These are phyloP conservation scores for Lucilia cuprina DNA, from an alignment of 1,140 invertebrate genomes.

Conservation along the genomic window DNA sequence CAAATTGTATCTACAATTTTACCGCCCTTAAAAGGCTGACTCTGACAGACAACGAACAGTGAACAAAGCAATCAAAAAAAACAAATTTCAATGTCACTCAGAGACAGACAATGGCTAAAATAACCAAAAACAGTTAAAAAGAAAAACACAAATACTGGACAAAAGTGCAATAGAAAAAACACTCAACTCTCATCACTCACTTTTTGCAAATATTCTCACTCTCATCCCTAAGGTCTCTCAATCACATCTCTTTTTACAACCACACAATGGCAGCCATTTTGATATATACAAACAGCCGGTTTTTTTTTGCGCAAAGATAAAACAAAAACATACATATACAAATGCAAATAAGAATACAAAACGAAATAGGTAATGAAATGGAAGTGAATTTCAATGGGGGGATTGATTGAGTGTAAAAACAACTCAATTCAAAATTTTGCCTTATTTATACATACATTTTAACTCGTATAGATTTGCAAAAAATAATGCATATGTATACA, in stretches of 20 bases:
- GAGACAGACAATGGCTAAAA: neutral
- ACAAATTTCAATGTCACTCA: neutral
- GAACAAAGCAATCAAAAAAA: neutral
- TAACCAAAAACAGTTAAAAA: neutral
- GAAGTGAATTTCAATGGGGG: neutral
- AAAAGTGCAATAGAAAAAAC: neutral
- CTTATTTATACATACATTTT: neutral
- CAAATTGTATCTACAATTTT: neutral
- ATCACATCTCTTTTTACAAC: too few relatives aligned
- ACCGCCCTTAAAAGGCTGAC: neutral
- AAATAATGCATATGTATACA: neutral
- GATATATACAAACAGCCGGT: neutral
- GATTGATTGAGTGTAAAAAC: neutral
- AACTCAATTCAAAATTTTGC: neutral
- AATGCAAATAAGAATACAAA: neutral
- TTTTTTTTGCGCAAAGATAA: conserved; percentile 6
- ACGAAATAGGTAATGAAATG: neutral
- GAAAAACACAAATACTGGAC: neutral
- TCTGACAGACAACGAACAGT: neutral
- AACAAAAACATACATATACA: neutral
- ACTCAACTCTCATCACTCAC: neutral
- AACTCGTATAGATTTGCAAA: neutral
- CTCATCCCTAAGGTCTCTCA: too few relatives aligned
- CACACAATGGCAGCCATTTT: conserved; percentile 19
- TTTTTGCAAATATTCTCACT: neutral